phyloP scores from a whole-genome alignment of 2,113 vertebrate species.

The Thalassarche chlororhynchos region DNA sequence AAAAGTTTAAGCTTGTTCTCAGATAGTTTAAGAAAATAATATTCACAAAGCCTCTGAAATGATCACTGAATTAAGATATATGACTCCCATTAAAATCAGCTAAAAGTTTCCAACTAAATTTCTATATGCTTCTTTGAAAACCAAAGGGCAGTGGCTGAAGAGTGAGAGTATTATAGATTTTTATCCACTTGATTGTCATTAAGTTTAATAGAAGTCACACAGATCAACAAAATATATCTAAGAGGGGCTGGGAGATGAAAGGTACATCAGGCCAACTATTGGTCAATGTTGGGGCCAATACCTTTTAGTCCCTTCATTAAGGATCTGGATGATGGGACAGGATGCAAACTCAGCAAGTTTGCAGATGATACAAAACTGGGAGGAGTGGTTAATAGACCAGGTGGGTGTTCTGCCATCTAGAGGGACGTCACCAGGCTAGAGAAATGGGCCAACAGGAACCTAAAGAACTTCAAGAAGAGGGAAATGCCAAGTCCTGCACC shows the following conservation, averaged over 20 bases:
- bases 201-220: background rate
- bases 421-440: background rate
- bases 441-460: background rate
- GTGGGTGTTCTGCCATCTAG: background rate
- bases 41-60: background rate
- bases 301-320: background rate
- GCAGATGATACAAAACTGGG: background rate
- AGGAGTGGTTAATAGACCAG: background rate
- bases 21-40: background rate
- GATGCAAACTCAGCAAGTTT: background rate
- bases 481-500: background rate
- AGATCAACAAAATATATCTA: background rate
- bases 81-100: background rate
- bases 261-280: fast-evolving
- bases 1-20: background rate
- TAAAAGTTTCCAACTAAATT: background rate
- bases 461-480: background rate
- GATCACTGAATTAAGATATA: background rate
- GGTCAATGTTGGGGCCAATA: background rate
- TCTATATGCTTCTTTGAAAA: background rate
- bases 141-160: background rate
- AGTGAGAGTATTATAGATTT: background rate
- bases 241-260: background rate
- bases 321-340: background rate
- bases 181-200: background rate